Conservation (phyloP, 2,888 invertebrate species). For the Sesia bembeciformis region DNA sequence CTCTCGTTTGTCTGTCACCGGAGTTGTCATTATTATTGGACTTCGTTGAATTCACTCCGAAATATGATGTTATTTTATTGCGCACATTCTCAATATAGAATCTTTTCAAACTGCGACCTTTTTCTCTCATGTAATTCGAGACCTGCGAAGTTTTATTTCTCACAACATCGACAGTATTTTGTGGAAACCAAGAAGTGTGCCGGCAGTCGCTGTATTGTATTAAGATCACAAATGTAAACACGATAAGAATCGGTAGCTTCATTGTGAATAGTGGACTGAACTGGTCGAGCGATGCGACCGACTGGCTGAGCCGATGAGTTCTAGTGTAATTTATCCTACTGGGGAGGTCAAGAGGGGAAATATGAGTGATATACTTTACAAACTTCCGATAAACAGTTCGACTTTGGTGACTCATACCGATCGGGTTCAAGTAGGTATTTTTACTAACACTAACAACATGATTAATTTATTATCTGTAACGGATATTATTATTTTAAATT, state of each 20-base stretch:
- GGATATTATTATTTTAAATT: no score
- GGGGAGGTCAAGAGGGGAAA: conserved; percentile 39
- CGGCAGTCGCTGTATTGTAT: conserved; percentile 34
- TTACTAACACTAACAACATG: no score
- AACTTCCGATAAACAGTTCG: no score
- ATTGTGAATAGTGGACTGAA: conserved; percentile 19
- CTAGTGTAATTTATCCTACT: conserved; percentile 33
- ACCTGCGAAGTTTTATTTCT: conserved; percentile 43
- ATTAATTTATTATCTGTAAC: no score
- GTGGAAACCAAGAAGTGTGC: conserved; percentile 35
- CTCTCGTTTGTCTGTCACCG: conserved; percentile 17
- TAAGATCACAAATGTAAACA: conserved; percentile 25
- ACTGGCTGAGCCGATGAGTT: conserved; percentile 30
- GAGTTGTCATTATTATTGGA: conserved; percentile 1
- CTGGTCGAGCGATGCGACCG: conserved; percentile 8
- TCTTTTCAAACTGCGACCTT: conserved; percentile 36
- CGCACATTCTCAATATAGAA: conserved; percentile 44
- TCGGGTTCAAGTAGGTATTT: no score
- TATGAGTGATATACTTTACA: not conserved
- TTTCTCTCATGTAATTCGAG: conserved; percentile 43
- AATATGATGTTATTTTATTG: conserved; percentile 41
- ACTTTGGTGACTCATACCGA: no score
- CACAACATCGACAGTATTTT: conserved; percentile 36
- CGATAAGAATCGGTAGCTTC: conserved; percentile 31
- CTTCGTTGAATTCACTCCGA: conserved; percentile 14